Base-by-base conservation (phyloP, 30 jellyfish, hydroid and myxozoan genomes). In the Chironex yamaguchii region DNA sequence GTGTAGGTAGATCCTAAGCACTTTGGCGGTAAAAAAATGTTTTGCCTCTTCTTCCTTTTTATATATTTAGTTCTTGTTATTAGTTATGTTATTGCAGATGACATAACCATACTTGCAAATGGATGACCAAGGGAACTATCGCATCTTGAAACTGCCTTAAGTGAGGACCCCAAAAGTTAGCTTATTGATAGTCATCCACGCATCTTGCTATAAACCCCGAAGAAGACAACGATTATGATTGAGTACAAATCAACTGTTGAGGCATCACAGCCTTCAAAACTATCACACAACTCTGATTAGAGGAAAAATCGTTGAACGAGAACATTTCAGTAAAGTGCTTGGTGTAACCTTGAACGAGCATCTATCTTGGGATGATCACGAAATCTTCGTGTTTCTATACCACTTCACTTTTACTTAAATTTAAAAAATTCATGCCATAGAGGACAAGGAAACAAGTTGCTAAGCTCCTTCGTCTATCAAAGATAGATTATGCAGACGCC, bases 401-500 rank as follows among this genome's bases (percentile, higher is more conserved):
- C 13, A 34, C 34, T 26, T 2, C n/a, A n/a, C n/a, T n/a, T n/a
- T n/a, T n/a, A n/a, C n/a, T n/a, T n/a, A 73, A 4, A 24, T 28
- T 76, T 48, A 50, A 79, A 29, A 54, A 62, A 33, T 17, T 79
- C 2, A 29, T 54, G 51, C 76, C 90, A 1, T 64, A 34, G 42
- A 79, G 30, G 22, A 24, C 48, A 6, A 58, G 62, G 35, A 33
- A 79, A 48, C 90, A 79, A 34, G 75, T 79, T 20, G 90, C 82
- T 53, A 82, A 79, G 75, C 52, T 58, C 62, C 90, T 79, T 4
- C 50, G 62, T 14, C 26, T 53, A 34, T 79, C 90, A 11, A 79
- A 58, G 36, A 52, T 79, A 48, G 83, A 79, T 35, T 79, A 79
- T 21, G 82, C 69, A 4, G 69, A 54, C 49, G 90, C 68, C 22